Evolutionary conservation across 2,797 vertebrate genomes (phyloP), one percentile per base, ranked within the genome.

Genomic region (Chelonia mydas): DNA sequence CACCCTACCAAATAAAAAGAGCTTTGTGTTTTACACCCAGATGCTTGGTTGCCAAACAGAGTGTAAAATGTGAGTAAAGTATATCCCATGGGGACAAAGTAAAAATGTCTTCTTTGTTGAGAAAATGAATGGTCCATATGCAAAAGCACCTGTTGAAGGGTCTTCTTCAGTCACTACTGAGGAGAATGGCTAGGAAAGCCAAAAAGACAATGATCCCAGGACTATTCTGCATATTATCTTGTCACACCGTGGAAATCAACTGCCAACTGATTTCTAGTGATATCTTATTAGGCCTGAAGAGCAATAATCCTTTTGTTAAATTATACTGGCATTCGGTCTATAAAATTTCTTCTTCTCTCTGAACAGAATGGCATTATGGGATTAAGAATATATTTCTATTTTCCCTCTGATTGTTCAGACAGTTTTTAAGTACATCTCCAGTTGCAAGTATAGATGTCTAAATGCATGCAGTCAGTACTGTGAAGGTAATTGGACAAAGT

Each of bases 311-410:
- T 77, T 86, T 47, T 55, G 84, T 55, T 47, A 61, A 61, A 83
- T 61, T 83, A 61, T 33, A 61, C 41, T 83, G 55, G 81, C 15
- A 23, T 41, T 1, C 6, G 25, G 9, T 31, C 80, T 7, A 57
- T 77, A 8, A 11, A 0, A 2, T 1, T 8, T 54, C 12, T 3
- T 16, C 0, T 72, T 13, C 49, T 4, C 5, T 1, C 2, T 0
- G 5, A 77, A 45, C 68, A 79, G 11, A 21, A 50, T 1, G 37
- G 53, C 31, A 5, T 27, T 33, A 41, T 33, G 54, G 51, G n/a
- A 5, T 27, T 2, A 4, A 0, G 45, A 0, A 9, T 19, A 72
- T 81, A 41, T 51, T 31, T 2, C 76, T 55, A 1, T 19, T 50
- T 2, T 77, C 68, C 31, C 2, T 0, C 17, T 0, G 41, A 25